A percentile compares a stretch with the other conserved stretches of the same genome.
Conservation (phyloP, 2,888 invertebrate genomes). For the Chloroclystis v-ata region DNA sequence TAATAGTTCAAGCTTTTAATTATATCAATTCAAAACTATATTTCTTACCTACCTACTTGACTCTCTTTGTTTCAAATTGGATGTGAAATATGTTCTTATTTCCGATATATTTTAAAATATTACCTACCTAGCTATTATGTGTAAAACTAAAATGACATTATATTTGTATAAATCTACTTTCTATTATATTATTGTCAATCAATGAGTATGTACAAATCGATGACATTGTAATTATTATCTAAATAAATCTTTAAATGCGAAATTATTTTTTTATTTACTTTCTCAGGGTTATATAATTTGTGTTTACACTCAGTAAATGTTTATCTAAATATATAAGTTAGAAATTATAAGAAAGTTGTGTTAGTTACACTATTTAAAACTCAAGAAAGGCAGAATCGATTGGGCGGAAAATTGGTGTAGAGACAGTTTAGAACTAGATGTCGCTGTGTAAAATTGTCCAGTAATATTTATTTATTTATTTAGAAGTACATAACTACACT, state of each 20-base stretch:
- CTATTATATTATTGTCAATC: constrained; percentile 66
- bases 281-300: neutral
- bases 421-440: too few species aligned
- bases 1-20: constrained; percentile 27
- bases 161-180: constrained; percentile 74
- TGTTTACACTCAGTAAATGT: too few species aligned
- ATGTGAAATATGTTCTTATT: constrained; percentile 48
- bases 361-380: too few species aligned
- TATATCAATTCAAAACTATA: constrained; percentile 13
- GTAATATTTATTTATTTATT: too few species aligned
- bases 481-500: too few species aligned
- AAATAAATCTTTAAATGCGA: constrained; percentile 71
- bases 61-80: constrained; percentile 26
- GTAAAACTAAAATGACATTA: constrained; percentile 69
- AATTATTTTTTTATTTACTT: constrained; percentile 24
- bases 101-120: constrained; percentile 52
- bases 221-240: constrained; percentile 67
- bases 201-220: constrained; percentile 73
- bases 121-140: constrained; percentile 49
- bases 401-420: too few species aligned
- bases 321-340: too few species aligned
- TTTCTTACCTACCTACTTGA: neutral
- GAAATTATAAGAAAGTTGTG: too few species aligned
- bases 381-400: too few species aligned
- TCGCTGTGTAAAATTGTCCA: too few species aligned